Evolutionary conservation across 2,797 vertebrate species (phyloP), one percentile per base, ranked within the genome.

Genomic region (Leptodactylus fallax): DNA sequence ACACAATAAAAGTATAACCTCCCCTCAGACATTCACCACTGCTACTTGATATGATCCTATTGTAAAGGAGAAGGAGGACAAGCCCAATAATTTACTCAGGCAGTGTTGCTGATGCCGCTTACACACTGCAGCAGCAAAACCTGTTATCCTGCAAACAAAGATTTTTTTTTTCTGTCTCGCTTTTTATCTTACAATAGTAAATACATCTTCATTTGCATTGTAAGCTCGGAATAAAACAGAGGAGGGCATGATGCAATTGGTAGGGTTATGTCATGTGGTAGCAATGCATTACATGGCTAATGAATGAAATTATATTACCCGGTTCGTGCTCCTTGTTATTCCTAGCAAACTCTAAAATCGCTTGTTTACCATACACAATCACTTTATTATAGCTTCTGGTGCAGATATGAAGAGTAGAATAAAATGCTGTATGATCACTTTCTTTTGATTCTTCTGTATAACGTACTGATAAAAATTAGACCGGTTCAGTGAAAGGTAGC

Each of bases 1-100:
- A 94, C 92, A 96, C 94, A 92, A 95, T 90, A 91, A 92, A 90
- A 89, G 93, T 94, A 93, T 92, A 95, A 96, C 95, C 94, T 95
- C 87, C 93, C 93, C 90, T 86, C 53, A 93, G 94, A 93, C 94
- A 92, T 93, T 89, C 93, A 92, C 92, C 91, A 93, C 91, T 92
- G 90, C 94, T 91, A 92, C 92, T 91, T 92, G 93, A 95, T 93
- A 93, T 89, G 91, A 2, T 87, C 14, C 89, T 82, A 13, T 92
- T 93, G 91, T 92, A 60, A 47, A 72, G 9, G 90, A 90, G 90
- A 76, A 83, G 80, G 91, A 60, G 79, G 83, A 91, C 25, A 0
- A 45, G 90, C 90, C 90, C 91, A 3, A 0, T 91, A 72, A 90
- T 92, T 91, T 91, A 92, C 27, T 89, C 90, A 58, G 86, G 87